Conservation (phyloP, 2,113 vertebrate species). For the Pelecanoides urinatrix region DNA sequence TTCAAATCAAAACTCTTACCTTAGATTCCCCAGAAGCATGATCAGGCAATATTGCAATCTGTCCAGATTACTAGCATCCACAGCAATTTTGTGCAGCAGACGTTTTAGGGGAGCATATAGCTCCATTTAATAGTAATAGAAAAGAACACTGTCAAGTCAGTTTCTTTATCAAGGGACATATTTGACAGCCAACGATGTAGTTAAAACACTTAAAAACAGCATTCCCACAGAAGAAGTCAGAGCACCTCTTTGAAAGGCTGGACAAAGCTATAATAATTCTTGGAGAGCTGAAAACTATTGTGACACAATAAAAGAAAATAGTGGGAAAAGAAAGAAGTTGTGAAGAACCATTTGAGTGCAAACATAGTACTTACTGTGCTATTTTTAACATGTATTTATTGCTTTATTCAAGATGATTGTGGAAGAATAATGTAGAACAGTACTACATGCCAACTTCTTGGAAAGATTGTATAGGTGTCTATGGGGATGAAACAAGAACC, state of each 20-base stretch:
- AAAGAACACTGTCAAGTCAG: not conserved
- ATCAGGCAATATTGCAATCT: not conserved
- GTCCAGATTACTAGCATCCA: not conserved
- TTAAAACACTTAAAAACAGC: not conserved
- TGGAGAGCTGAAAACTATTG: not conserved
- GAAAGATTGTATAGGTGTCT: not conserved
- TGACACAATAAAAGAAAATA: not conserved
- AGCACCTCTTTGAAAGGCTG: not conserved
- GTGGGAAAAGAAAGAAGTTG: not conserved
- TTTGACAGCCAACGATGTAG: not conserved
- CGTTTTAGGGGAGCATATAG: not conserved
- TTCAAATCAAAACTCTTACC: not conserved
- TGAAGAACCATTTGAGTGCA: not conserved
- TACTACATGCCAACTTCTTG: not conserved
- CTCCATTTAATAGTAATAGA: not conserved
- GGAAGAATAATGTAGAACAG: not conserved
- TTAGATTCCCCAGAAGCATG: constrained; percentile 5
- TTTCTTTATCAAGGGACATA: constrained; percentile 23
- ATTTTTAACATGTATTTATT: not conserved
- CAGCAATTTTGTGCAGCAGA: not conserved
- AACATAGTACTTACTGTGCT: not conserved
- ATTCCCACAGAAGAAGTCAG: not conserved
- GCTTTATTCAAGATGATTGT: not conserved
- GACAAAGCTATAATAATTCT: not conserved
- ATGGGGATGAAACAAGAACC: not conserved